phyloP scores from a whole-genome alignment of 2,797 vertebrate genomes.

The Mormyrus proboscirostris region DNA sequence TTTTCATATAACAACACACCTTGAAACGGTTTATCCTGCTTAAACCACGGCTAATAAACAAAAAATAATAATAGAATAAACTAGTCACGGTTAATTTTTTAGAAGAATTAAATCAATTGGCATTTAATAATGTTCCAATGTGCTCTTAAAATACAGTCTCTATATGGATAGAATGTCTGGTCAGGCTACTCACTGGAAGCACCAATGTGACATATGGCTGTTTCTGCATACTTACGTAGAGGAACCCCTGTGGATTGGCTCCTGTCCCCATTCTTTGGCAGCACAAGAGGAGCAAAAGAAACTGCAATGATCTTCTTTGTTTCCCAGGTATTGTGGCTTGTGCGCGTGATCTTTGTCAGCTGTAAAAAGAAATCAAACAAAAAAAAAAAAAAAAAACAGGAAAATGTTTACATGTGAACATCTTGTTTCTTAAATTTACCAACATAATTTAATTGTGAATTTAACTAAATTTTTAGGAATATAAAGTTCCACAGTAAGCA shows the following conservation, averaged over 20 bases:
- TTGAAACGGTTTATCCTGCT: neutral
- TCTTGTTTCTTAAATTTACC: neutral
- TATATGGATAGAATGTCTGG: neutral
- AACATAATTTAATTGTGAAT: neutral
- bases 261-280: conserved; percentile 72
- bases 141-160: neutral
- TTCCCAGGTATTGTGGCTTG: conserved; percentile 81
- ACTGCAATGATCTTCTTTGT: conserved; percentile 96
- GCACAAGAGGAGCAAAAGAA: conserved; percentile 88
- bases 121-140: neutral
- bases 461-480: neutral
- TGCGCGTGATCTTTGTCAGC: conserved; percentile 93
- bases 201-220: neutral
- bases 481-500: neutral
- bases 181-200: neutral
- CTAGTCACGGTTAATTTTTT: neutral
- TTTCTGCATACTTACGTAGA: conserved; percentile 75
- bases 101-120: neutral
- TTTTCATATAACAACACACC: neutral
- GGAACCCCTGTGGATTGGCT: conserved; percentile 69
- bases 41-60: neutral
- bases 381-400: neutral
- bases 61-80: neutral
- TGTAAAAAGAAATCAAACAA: conserved; percentile 37
- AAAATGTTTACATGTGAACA: neutral